Conservation (phyloP, 2,797 vertebrate genomes). For the Discoglossus pictus region DNA sequence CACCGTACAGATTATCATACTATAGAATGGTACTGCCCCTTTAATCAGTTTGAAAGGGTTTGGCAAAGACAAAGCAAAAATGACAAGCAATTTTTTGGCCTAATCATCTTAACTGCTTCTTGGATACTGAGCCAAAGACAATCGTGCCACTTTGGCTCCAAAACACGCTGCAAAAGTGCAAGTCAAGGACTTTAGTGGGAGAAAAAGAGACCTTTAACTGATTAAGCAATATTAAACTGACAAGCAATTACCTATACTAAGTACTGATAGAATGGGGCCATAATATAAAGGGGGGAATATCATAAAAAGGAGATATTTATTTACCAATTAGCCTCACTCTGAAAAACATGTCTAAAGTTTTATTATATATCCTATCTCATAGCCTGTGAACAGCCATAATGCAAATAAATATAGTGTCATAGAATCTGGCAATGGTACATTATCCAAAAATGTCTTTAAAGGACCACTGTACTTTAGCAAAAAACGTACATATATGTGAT, state of each 20-base stretch:
- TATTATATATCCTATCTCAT: no score
- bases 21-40: no score
- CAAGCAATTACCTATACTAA: constrained; percentile 21
- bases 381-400: no score
- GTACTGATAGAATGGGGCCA: neutral
- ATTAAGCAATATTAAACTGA: constrained; percentile 36
- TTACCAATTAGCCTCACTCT: constrained; percentile 26
- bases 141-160: constrained; percentile 32
- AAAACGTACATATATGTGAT: no score
- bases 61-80: constrained; percentile 6
- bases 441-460: no score
- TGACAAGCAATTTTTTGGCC: constrained; percentile 35
- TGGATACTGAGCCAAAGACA: constrained; percentile 23
- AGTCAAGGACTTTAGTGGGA: constrained; percentile 28
- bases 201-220: constrained; percentile 12
- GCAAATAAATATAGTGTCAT: no score
- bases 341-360: no score
- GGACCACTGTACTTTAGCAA: no score
- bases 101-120: constrained; percentile 33
- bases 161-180: constrained; percentile 14
- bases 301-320: constrained; percentile 22
- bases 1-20: no score
- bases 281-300: constrained; percentile 9
- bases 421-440: no score
- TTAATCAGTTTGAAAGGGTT: neutral